Base-by-base conservation (phyloP, 2,888 invertebrate species). In the Dasypolia templi region DNA sequence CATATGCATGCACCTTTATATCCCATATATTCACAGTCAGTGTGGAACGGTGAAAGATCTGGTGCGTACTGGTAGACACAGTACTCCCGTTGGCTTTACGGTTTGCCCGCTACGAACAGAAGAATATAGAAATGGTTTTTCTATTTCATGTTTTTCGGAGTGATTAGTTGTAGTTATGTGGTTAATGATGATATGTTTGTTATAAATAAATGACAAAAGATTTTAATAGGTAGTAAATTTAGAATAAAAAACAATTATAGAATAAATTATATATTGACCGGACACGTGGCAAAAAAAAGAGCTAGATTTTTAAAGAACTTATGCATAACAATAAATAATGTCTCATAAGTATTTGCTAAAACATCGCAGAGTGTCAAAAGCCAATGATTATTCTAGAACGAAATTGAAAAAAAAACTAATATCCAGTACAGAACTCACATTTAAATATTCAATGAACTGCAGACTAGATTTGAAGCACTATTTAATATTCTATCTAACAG, bases 401-500 rank as follows among this genome's bases (percentile, higher is more conserved):
- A 55, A 39, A 62, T 42, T 22, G n/a, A 29, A 61, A 66, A 42
- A 26, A 17, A 29, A 4, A 12, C 6, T 35, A 29, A 26, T 58
- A 49, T 42, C n/a, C 26, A 63, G 29, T 53, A 17, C 63, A 49
- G n/a, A 65, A 69, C 42, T 35, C 65, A 75, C 59, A 79, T 70
- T 76, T 71, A 64, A 71, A 76, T 59, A 71, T 76, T 76, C 44
- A 68, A 76, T 76, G 11, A 71, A 75, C 51, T 53, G 17, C 3
- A 58, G 55, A 51, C 35, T 65, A 39, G 14, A 29, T 56, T 81
- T 81, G 51, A 67, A 81, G 72, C 68, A 65, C 68, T 62, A 68
- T 81, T 81, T 68, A 76, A 77, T 81, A 53, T 76, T 76, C 63
- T 55, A 14, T 29, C 19, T 5, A 77, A 51, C 29, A 49, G 77